Base-by-base conservation (phyloP, 2,888 invertebrate genomes). In the Lochmaea capreae region DNA sequence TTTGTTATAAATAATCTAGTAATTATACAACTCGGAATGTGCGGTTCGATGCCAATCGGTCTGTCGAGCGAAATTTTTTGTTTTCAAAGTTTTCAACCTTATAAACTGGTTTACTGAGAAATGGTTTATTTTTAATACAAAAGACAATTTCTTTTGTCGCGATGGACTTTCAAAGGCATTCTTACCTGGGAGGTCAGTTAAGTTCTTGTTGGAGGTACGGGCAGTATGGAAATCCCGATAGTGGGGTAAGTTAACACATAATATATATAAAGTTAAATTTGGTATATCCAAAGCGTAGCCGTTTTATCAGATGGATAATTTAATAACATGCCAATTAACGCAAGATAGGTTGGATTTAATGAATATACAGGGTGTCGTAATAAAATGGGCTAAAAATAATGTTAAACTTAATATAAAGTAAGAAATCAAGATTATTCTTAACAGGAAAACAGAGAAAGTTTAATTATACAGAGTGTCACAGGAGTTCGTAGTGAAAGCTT, bases 101-200 rank as follows among this genome's bases (percentile, higher is more conserved):
- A 14, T 11, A 12, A 14, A 49, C n/a, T n/a, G 4, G n/a, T 26
- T 49, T n/a, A 65, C 49, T 26, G 59, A 59, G 52, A 12, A 14
- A 72, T 66, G 71, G 54, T 26, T 67, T 67, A 61, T 61, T 67
- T 14, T 14, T 39, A 33, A 39, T n/a, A 61, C n/a, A 61, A 61
- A 39, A 61, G 2, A 33, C 12, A 39, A 5, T 49, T 49, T 49
- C 33, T 0, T n/a, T n/a, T 39, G 61, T 70, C 57, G 65, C 62
- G 73, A 82, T 82, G 82, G 81, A 82, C 65, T 82, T 80, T 78
- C 82, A 82, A 63, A 80, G 78, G 59, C 80, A 80, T 49, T 66
- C 65, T 42, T 79, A 77, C 57, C 66, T 76, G 57, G 72, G 73
- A 18, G 73, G 74, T 14, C 79, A 77, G 58, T 79, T 78, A 43